Base-by-base conservation (phyloP, 1,140 invertebrate genomes). In the Pseudomyrmex dendroicus region DNA sequence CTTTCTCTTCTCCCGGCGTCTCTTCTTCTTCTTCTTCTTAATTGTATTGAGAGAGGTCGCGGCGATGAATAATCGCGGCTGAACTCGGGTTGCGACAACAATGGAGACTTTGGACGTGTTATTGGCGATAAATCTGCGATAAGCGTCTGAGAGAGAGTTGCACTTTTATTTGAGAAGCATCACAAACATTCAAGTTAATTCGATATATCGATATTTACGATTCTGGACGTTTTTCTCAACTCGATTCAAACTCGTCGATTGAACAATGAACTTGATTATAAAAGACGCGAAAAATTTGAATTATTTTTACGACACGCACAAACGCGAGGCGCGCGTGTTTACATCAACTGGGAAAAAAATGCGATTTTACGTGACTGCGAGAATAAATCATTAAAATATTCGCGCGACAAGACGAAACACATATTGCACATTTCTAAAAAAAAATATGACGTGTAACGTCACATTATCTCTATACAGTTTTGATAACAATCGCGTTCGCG, bases 61-160 rank as follows among this genome's bases (percentile, higher is more conserved):
- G 46, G 44, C n/a, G 15, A 68, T 59, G 76, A 78, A 78, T 78
- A 78, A 78, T 78, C 64, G 15, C 10, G n/a, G 48, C 54, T 77
- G 73, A 67, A 77, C 62, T 12, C 61, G 50, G 64, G 25, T 77
- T 61, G 35, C 76, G 64, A 70, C 13, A 59, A 59, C 61, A 57
- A 61, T 48, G 66, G 76, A 80, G 67, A 80, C 56, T 80, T 80
- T 80, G 76, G 66, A 72, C 66, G 66, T 72, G 35, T 35, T 35
- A 59, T 80, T 80, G 56, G 35, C 22, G 66, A 80, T 78, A 70
- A 70, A 78, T 25, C 20, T 15, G 66, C 66, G 66, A 48, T 80
- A 61, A 46, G 35, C 62, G 62, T n/a, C 15, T 15, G 22, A 44
- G 35, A 35, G 35, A 35, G 35, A 35, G 15, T 46, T 35, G 62